Evolutionary conservation across 2,113 vertebrate genomes (phyloP).

Genomic region (Corvus hawaiiensis): DNA sequence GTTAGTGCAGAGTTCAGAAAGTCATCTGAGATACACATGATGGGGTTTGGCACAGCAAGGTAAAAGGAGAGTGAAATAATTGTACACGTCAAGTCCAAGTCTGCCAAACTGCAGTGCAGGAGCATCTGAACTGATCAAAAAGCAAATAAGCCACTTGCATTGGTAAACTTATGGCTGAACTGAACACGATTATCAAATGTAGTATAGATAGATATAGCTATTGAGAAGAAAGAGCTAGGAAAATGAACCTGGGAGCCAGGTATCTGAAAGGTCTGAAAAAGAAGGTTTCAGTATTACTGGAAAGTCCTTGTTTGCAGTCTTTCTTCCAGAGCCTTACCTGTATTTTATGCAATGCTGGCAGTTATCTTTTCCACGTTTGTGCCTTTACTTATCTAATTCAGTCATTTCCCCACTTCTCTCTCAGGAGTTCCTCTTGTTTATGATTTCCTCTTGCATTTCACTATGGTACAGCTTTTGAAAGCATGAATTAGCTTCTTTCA

Average conservation of each 20-base stretch:
- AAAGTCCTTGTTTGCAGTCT: background rate
- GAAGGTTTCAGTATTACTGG: background rate
- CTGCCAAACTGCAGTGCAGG: background rate
- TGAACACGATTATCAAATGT: background rate
- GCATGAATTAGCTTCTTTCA: background rate
- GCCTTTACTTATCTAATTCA: background rate
- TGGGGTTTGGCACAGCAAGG: background rate
- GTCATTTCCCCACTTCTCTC: background rate
- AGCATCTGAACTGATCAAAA: background rate
- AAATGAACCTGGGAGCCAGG: background rate
- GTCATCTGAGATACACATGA: background rate
- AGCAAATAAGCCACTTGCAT: background rate
- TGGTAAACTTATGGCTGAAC: background rate
- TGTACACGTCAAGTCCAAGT: background rate
- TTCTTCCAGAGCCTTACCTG: background rate
- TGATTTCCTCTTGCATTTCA: background rate
- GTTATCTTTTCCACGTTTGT: background rate
- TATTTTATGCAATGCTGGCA: background rate
- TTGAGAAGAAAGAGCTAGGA: background rate
- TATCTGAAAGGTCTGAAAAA: background rate
- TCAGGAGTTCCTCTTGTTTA: background rate
- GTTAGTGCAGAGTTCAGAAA: background rate
- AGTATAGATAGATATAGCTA: background rate
- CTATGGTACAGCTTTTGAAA: background rate
- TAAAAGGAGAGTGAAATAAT: background rate